Base-by-base conservation (phyloP, 2,888 invertebrate genomes). In the Macaria notata region DNA sequence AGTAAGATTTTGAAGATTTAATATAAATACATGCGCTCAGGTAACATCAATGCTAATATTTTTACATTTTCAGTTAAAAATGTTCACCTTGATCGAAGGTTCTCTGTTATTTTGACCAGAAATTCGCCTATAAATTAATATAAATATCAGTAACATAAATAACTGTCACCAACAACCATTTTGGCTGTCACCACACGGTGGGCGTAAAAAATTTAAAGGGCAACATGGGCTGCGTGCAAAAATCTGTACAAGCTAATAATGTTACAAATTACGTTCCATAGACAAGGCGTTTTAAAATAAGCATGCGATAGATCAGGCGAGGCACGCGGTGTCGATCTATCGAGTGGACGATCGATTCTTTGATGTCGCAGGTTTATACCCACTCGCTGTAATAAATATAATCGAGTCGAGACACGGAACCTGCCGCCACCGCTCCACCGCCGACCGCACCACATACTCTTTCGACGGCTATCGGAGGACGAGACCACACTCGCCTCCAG, bases 341-440 rank as follows among this genome's bases (percentile, higher is more conserved):
- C 79, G 81, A 70, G 73, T 65, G 76, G 83, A 77, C 81, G 75
- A 87, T 90, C 80, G 88, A 88, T 85, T 81, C 90, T 90, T 91
- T 91, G 90, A 91, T 82, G 89, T 85, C 84, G 78, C 68, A 81
- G 85, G 87, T 85, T 89, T 88, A 87, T 83, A 87, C 85, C 81
- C 77, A 75, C 80, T 78, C 79, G 81, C 81, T 84, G 87, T 84
- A 89, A 88, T 89, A 90, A 88, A 91, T 90, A 90, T 88, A 90
- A 88, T 89, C 84, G 83, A 87, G 86, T 82, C 86, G 79, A 83
- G 84, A 84, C 85, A 84, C 77, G 79, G 76, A 79, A 78, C 79
- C 31, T 43, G 78, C 78, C 72, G 75, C 19, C 19, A 57, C 57
- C 54, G 60, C 46, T 56, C 82, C 79, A 78, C 76, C 76, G 86